phyloP scores from a whole-genome alignment of 92 coral and sea anemone genomes.

The Blastomussa wellsi region DNA sequence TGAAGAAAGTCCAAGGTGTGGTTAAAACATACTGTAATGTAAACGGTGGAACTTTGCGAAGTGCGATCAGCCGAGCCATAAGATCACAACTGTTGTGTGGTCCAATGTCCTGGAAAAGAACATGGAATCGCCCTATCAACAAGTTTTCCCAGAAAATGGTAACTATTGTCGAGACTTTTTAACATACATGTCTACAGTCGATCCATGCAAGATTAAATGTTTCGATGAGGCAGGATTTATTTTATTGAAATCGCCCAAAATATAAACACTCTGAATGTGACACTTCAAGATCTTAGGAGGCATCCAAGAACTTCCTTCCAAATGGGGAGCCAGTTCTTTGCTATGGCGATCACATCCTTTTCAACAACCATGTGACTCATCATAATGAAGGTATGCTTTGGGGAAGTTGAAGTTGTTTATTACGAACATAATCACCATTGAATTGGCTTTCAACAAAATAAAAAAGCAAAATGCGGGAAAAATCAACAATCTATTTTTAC shows the following conservation, averaged over 20 bases:
- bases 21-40: no score
- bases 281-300: conserved; percentile 47
- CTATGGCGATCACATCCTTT: conserved; percentile 45
- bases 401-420: conserved; percentile 53
- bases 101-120: conserved; percentile 26
- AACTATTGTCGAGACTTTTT: conserved; percentile 57
- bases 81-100: not conserved
- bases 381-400: conserved; percentile 34
- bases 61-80: not conserved
- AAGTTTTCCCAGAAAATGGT: conserved; percentile 22
- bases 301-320: conserved; percentile 10
- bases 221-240: conserved; percentile 58
- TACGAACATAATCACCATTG: conserved; percentile 30
- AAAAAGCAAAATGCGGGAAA: conserved; percentile 35
- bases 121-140: conserved; percentile 19
- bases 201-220: conserved; percentile 49
- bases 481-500: not conserved
- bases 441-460: conserved; percentile 50
- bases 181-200: conserved; percentile 34
- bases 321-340: conserved; percentile 44
- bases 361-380: conserved; percentile 57
- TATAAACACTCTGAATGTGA: conserved; percentile 41
- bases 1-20: no score
- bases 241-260: conserved; percentile 44
- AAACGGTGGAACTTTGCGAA: not conserved